Base-by-base conservation (phyloP, 2,113 vertebrate genomes). In the Dissostichus mawsoni region DNA sequence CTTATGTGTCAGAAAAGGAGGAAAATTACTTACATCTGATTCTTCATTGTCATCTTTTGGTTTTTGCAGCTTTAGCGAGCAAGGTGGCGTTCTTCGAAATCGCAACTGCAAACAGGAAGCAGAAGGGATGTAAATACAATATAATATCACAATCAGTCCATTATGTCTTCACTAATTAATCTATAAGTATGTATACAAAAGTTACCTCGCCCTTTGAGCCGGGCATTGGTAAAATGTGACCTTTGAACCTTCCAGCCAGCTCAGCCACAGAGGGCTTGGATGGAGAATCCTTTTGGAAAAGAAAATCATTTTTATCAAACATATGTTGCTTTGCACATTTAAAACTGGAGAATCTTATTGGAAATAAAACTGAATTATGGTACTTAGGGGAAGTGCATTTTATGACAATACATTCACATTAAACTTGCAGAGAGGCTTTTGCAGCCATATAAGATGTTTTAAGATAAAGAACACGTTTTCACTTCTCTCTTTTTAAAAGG, bases 251-350 rank as follows among this genome's bases (percentile, higher is more conserved):
- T 75, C 92, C 94, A 44, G 94, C 93, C 89, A 95, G 88, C 86
- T 96, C 93, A 41, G 94, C 93, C 84, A 95, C 94, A 18, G 94
- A 94, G 1, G 85, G 74, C 89, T 94, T 95, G 90, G 92, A 92
- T 86, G 94, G 88, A 87, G 90, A 91, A 57, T 92, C 91, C 78
- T 94, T 69, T 81, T 86, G 70, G 44, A 85, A 76, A 25, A 52
- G 2, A 67, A 6, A 36, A 33, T 6, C n/a, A 2, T 66, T 57
- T 14, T 1, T 50, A 2, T 11, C 36, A 59, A 23, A 7, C 67
- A 51, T 16, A 18, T 33, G 5, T 17, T 29, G 62, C 33, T 72
- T 20, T 41, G 44, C 5, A 45, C 3, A 52, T 45, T 56, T 33
- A 16, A 11, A 62, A 53, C 41, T 12, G 16, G 8, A 8, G 33